A percentile compares a stretch with the other conserved stretches of the same genome.
These are phyloP conservation scores for Pharmacophagus antenor DNA, from an alignment of 2,888 invertebrate species.

Conservation along the genomic window DNA sequence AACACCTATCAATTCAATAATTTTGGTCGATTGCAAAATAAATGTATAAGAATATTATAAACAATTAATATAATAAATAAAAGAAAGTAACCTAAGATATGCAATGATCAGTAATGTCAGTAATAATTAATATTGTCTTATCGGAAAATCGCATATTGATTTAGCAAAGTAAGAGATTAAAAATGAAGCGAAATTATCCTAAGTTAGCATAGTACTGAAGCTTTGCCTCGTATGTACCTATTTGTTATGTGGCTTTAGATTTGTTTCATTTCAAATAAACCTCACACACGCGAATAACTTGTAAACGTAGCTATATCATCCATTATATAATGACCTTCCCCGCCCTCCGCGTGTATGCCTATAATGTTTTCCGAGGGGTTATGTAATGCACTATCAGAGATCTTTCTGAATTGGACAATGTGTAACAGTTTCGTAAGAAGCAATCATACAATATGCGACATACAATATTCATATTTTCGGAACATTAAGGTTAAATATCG, in stretches of 20 bases:
- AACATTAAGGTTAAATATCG: constrained; percentile 40
- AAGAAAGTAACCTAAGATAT: no score
- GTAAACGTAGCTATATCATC: constrained; percentile 45
- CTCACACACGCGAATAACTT: constrained; percentile 42
- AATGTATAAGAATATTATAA: no score
- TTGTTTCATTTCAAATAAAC: constrained; percentile 52
- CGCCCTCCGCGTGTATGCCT: constrained; percentile 34
- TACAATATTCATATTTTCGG: constrained; percentile 3
- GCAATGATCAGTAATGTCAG: no score
- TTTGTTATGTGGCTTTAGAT: constrained; percentile 45
- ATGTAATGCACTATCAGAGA: constrained; percentile 52
- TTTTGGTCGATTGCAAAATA: no score
- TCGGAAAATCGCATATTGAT: neutral
- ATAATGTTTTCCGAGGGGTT: constrained; percentile 38
- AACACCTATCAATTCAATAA: no score
- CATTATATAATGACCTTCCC: constrained; percentile 41
- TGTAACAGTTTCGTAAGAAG: constrained; percentile 37
- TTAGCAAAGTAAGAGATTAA: neutral
- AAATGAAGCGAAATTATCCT: neutral
- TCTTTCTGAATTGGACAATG: constrained; percentile 58
- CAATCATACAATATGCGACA: constrained; percentile 33
- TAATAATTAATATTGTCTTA: no score
- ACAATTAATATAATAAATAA: no score
- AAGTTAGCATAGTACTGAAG: constrained; percentile 12
- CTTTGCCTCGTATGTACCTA: constrained; percentile 31